phyloP scores from a whole-genome alignment of 2,888 invertebrate genomes.

The Euplagia quadripunctaria region DNA sequence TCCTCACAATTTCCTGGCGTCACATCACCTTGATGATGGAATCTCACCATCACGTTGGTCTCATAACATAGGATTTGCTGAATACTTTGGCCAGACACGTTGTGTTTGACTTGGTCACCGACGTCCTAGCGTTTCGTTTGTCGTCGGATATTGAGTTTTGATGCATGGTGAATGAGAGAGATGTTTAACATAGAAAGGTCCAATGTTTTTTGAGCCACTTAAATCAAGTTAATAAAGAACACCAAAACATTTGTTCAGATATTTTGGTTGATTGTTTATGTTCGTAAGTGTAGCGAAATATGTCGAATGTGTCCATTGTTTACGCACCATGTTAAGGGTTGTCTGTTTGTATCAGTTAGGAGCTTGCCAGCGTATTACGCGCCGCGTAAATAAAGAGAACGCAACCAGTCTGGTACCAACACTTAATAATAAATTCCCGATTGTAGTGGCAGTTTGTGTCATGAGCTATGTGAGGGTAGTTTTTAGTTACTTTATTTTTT shows the following conservation, averaged over 20 bases:
- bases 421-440: constrained; percentile 63
- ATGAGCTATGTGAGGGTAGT: constrained; percentile 25
- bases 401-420: constrained; percentile 50
- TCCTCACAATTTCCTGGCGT: too few species aligned
- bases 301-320: constrained; percentile 44
- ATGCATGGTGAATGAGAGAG: too few species aligned
- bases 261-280: constrained; percentile 4
- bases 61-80: too few species aligned
- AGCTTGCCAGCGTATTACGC: constrained; percentile 51
- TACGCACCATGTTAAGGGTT: constrained; percentile 37
- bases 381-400: constrained; percentile 54
- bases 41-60: too few species aligned
- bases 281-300: not conserved
- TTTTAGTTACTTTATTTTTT: not conserved
- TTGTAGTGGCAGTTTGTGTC: constrained; percentile 18
- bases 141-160: too few species aligned
- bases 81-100: too few species aligned
- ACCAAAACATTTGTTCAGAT: not conserved
- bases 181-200: too few species aligned
- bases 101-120: too few species aligned
- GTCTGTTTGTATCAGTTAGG: constrained; percentile 56
- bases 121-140: too few species aligned
- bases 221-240: not conserved
- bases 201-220: too few species aligned
- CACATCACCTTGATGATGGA: too few species aligned